Percentiles rank a stretch among this genome's conserved stretches.
Conservation (phyloP, 2,797 vertebrate species). For the Mico argentatus region DNA sequence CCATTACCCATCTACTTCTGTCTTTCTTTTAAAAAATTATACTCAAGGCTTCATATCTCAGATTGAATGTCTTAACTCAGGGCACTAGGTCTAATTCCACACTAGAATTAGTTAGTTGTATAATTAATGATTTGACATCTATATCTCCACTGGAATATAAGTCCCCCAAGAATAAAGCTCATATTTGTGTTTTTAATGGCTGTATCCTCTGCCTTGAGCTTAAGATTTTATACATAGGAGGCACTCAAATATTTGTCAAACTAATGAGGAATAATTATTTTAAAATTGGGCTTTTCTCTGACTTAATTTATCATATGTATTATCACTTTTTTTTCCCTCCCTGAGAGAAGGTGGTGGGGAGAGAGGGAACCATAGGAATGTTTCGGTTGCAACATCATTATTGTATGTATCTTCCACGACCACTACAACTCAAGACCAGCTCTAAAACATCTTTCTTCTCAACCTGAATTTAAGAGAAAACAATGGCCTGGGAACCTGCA, state of each 20-base stretch:
- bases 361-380: background rate
- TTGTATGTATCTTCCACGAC: background rate
- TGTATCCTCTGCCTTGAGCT: background rate
- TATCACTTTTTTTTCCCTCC: background rate
- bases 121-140: conserved; percentile 10
- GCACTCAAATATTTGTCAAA: conserved; percentile 17
- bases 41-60: background rate
- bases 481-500: background rate
- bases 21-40: conserved; percentile 13
- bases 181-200: background rate
- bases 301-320: background rate
- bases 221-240: conserved; percentile 11
- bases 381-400: background rate
- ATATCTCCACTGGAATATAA: background rate
- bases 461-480: conserved; percentile 1
- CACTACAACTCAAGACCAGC: background rate
- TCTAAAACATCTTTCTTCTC: conserved; percentile 38
- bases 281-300: conserved; percentile 10
- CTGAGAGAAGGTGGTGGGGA: background rate
- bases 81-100: background rate
- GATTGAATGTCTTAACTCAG: conserved; percentile 31
- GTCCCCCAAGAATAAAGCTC: background rate
- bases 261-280: conserved; percentile 17
- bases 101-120: background rate
- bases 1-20: background rate